phyloP scores from a whole-genome alignment of 1,140 invertebrate species.

The Cephus cinctus region DNA sequence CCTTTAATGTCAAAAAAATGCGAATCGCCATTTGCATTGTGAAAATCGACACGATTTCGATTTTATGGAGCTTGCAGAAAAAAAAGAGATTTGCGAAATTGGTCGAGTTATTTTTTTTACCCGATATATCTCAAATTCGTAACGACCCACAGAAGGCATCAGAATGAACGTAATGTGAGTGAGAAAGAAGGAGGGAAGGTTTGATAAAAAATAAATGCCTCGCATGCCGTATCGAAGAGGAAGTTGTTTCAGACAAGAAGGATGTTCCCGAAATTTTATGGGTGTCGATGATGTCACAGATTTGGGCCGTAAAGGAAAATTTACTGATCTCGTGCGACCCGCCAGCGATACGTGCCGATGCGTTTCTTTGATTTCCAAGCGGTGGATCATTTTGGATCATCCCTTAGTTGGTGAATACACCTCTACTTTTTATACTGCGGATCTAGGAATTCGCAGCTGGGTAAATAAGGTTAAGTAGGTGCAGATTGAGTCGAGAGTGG shows the following conservation, averaged over 20 bases:
- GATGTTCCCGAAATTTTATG: constrained; percentile 25
- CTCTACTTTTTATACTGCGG: too few species aligned
- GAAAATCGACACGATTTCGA: too few species aligned
- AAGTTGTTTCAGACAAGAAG: constrained; percentile 18
- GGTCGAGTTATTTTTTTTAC: too few species aligned
- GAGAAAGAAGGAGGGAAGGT: neutral
- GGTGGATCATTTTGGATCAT: too few species aligned
- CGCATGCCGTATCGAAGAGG: constrained; percentile 14
- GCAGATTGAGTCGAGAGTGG: constrained; percentile 36
- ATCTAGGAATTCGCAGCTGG: constrained; percentile 26
- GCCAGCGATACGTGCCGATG: constrained; percentile 11
- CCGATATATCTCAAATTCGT: too few species aligned
- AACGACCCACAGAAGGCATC: too few species aligned
- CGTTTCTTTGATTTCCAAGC: neutral
- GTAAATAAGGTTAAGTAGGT: constrained; percentile 36
- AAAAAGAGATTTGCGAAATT: too few species aligned
- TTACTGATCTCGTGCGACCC: constrained; percentile 20
- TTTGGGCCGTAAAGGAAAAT: constrained; percentile 31
- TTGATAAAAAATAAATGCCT: neutral
- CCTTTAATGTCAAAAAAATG: too few species aligned
- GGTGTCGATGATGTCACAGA: constrained; percentile 36
- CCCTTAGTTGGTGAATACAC: too few species aligned
- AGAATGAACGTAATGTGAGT: neutral
- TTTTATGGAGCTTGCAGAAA: too few species aligned
- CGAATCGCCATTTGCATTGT: too few species aligned